Evolutionary conservation across 2,797 vertebrate genomes (phyloP).

Genomic region (Sebastes cheni): DNA sequence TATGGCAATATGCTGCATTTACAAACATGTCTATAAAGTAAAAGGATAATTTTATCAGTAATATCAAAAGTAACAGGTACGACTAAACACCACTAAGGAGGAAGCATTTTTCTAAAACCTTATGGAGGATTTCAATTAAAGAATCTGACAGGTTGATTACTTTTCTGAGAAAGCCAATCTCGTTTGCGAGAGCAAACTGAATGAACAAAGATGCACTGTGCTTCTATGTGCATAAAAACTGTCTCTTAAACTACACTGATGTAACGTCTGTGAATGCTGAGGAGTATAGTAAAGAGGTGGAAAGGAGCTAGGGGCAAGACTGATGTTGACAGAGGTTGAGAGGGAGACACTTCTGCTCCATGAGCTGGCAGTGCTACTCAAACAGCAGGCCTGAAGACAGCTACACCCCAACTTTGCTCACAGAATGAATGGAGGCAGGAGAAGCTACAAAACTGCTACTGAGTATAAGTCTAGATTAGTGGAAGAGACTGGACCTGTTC

Average conservation of each 20-base stretch:
- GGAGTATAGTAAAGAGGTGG: not conserved
- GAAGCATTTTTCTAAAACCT: not conserved
- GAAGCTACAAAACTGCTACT: not conserved
- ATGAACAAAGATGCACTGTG: not conserved
- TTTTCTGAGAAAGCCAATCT: not conserved
- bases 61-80: not conserved
- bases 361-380: not conserved
- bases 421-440: not conserved
- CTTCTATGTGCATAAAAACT: not conserved
- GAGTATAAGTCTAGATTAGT: not conserved
- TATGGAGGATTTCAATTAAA: not conserved
- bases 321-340: slow-evolving; percentile 2
- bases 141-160: not conserved
- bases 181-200: not conserved
- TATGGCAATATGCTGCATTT: not conserved
- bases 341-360: slow-evolving; percentile 8
- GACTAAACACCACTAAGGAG: not conserved
- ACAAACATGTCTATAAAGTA: not conserved
- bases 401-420: not conserved
- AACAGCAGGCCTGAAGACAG: not conserved
- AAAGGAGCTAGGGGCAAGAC: not conserved
- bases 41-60: not conserved
- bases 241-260: slow-evolving; percentile 37
- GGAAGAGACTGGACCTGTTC: slow-evolving; percentile 81
- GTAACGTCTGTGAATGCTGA: slow-evolving; percentile 43